A percentile compares a stretch with the other conserved stretches of the same genome.
Conservation (phyloP, 2,797 vertebrate species). For the Alosa sapidissima region DNA sequence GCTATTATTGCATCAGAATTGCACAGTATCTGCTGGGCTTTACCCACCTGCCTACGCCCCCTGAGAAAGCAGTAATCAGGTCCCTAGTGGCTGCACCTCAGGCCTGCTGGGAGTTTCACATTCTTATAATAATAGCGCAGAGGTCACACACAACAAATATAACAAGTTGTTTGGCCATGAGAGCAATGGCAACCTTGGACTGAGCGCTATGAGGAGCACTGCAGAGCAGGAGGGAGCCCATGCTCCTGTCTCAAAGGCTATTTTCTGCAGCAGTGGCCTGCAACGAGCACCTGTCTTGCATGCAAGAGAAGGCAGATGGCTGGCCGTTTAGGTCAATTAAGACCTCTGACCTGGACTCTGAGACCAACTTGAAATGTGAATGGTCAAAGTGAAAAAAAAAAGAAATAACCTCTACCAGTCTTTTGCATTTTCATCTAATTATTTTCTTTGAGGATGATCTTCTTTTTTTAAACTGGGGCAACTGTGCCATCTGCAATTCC, state of each 20-base stretch:
- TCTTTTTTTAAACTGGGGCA: not conserved
- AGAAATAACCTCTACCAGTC: not conserved
- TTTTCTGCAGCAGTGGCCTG: not conserved
- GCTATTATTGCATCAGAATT: too few species aligned
- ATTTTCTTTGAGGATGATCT: not conserved
- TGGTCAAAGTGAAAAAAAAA: not conserved
- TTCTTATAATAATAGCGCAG: not conserved
- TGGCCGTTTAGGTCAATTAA: not conserved
- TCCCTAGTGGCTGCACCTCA: not conserved
- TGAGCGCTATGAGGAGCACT: not conserved
- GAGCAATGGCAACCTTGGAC: not conserved
- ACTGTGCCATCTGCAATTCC: not conserved
- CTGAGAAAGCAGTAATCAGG: not conserved
- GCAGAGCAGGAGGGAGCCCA: not conserved
- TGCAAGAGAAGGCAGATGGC: not conserved
- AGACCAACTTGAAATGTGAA: not conserved
- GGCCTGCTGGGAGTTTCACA: not conserved
- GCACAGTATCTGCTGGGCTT: too few species aligned
- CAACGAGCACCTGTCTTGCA: constrained; percentile 19
- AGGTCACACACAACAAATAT: not conserved
- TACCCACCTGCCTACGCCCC: not conserved
- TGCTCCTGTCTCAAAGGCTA: not conserved
- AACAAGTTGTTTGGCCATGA: not conserved
- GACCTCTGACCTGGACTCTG: not conserved
- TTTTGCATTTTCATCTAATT: not conserved